Evolutionary conservation across 2,113 vertebrate genomes (phyloP).

Genomic region (Charina bottae): DNA sequence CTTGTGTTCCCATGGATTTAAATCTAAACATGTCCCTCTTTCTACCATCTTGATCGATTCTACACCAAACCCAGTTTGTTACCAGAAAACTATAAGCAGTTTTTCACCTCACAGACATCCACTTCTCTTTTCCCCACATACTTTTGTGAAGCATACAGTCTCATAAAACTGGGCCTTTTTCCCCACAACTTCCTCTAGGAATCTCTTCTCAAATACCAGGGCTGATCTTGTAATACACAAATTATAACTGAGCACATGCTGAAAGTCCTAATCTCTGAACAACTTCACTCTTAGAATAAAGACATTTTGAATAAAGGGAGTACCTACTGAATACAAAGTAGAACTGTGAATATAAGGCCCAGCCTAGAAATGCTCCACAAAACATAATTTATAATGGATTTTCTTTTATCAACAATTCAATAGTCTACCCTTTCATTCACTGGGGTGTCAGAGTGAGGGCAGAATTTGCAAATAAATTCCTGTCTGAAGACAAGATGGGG

Average conservation of each 20-base stretch:
- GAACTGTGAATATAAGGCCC: neutral
- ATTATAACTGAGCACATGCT: neutral
- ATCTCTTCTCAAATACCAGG: neutral
- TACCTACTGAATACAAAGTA: neutral
- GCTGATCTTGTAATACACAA: neutral
- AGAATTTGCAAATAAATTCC: neutral
- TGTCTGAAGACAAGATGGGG: neutral
- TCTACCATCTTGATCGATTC: neutral
- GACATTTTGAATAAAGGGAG: neutral
- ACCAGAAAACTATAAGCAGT: too few relatives aligned
- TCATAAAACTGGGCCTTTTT: too few relatives aligned
- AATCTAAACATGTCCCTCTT: neutral
- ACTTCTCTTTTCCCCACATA: too few relatives aligned
- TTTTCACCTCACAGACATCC: too few relatives aligned
- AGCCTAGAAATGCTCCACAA: neutral
- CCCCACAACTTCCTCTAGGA: neutral
- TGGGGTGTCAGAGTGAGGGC: neutral
- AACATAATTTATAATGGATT: neutral
- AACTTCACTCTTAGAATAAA: neutral
- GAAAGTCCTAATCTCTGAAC: neutral
- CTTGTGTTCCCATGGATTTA: neutral
- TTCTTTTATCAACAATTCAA: neutral
- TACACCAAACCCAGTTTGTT: neutral
- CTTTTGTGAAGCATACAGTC: too few relatives aligned
- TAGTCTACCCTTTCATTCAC: neutral